Conservation (phyloP, 2,797 vertebrate species). For the Rousettus madagascariensis region DNA sequence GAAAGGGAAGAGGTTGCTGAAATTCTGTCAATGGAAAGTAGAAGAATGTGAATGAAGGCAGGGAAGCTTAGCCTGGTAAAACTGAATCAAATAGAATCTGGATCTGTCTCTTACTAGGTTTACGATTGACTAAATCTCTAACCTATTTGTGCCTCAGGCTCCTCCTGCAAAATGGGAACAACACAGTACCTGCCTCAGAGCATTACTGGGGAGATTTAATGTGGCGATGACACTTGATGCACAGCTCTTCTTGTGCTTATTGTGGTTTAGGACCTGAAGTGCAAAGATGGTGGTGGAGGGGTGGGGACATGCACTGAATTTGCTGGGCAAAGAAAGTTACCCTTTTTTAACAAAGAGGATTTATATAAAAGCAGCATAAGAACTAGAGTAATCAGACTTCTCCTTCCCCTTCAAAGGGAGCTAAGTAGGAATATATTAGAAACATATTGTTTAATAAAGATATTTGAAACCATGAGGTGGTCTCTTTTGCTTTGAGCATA, state of each 20-base stretch:
- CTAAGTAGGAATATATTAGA: not conserved
- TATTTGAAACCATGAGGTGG: not conserved
- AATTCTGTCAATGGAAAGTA: not conserved
- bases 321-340: not conserved
- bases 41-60: not conserved
- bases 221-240: not conserved
- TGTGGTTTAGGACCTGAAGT: not conserved
- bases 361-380: not conserved
- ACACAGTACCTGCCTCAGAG: not conserved
- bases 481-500: not conserved
- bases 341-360: not conserved
- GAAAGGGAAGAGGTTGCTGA: not conserved
- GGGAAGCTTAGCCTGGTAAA: not conserved
- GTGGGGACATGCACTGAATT: not conserved
- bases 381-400: not conserved
- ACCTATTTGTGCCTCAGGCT: not conserved
- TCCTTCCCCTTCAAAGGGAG: not conserved
- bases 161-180: not conserved
- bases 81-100: no score
- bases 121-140: not conserved
- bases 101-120: not conserved
- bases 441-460: not conserved
- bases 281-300: not conserved
- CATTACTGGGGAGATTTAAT: not conserved
- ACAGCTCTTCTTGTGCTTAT: not conserved